A percentile compares a stretch with the other conserved stretches of the same genome.
Evolutionary conservation across 1,140 invertebrate genomes (phyloP).

Genomic region (Hestina assimilis): DNA sequence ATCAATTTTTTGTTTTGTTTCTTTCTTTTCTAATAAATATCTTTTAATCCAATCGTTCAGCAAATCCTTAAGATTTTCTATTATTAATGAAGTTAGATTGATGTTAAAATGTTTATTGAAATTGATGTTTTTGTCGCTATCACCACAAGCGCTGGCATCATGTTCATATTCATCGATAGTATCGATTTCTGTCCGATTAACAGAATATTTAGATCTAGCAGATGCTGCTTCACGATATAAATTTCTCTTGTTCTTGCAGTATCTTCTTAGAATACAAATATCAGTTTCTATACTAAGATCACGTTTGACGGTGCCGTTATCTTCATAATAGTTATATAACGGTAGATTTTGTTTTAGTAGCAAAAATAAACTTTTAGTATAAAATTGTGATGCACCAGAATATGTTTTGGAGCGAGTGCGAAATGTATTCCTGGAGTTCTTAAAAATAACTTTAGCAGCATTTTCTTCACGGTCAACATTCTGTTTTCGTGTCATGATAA

Average conservation of each 20-base stretch:
- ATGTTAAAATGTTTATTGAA: constrained; percentile 31
- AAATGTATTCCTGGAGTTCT: constrained; percentile 46
- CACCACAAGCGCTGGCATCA: constrained; percentile 47
- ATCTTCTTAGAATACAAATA: constrained; percentile 47
- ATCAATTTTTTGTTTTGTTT: constrained; percentile 54
- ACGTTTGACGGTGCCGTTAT: constrained; percentile 43
- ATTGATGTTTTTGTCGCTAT: constrained; percentile 29
- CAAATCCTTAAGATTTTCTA: constrained; percentile 55
- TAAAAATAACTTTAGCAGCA: constrained; percentile 41
- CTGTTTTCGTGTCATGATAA: constrained; percentile 33
- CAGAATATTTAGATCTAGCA: constrained; percentile 42
- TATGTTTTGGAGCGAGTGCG: constrained; percentile 44
- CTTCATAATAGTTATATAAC: constrained; percentile 30
- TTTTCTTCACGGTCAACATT: constrained; percentile 28
- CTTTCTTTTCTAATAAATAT: constrained; percentile 47
- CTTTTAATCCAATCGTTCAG: constrained; percentile 54
- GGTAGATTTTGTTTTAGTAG: constrained; percentile 39
- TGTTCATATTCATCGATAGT: constrained; percentile 35
- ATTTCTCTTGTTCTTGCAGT: constrained; percentile 41
- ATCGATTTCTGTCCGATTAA: constrained; percentile 33
- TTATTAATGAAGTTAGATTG: constrained; percentile 45
- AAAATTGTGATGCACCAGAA: constrained; percentile 41
- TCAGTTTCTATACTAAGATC: constrained; percentile 61
- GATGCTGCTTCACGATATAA: constrained; percentile 24
- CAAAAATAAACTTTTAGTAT: constrained; percentile 36